Evolutionary conservation across 1,140 invertebrate species (phyloP).

Genomic region (Diachasmimorpha longicaudata): DNA sequence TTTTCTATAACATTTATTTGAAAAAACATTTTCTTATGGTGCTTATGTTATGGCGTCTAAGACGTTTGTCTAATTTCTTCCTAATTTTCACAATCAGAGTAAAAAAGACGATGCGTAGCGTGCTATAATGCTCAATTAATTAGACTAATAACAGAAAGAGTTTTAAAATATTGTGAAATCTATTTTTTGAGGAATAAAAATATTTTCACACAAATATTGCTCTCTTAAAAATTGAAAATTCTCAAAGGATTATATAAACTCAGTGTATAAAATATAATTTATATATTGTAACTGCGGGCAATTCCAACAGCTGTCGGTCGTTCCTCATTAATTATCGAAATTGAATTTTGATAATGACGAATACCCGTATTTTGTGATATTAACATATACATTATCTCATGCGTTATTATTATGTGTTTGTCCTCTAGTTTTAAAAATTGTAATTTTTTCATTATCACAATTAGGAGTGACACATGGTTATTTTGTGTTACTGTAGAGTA

Average conservation of each 20-base stretch:
- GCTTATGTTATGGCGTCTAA: background rate
- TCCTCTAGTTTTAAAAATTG: background rate
- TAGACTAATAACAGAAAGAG: background rate
- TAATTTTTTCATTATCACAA: background rate
- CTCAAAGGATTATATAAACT: background rate
- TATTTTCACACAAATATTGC: background rate
- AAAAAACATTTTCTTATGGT: background rate
- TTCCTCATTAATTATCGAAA: background rate
- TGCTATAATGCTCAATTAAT: conserved; percentile 2
- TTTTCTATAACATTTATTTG: background rate
- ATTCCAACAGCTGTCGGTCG: background rate
- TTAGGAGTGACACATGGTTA: background rate
- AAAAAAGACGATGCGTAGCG: background rate
- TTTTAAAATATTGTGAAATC: conserved; percentile 1
- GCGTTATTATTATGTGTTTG: conserved; percentile 21
- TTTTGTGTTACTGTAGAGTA: background rate
- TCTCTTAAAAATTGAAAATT: background rate
- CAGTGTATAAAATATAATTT: background rate
- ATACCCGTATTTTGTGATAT: conserved; percentile 51
- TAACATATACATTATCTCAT: conserved; percentile 42
- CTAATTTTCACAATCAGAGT: background rate
- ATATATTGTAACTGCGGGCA: background rate
- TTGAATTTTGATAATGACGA: background rate
- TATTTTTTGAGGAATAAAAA: conserved; percentile 9
- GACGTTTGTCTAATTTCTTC: background rate